A percentile compares a stretch with the other conserved stretches of the same genome.
Conservation (phyloP, 2,113 vertebrate species). For the Urocitellus parryii region DNA sequence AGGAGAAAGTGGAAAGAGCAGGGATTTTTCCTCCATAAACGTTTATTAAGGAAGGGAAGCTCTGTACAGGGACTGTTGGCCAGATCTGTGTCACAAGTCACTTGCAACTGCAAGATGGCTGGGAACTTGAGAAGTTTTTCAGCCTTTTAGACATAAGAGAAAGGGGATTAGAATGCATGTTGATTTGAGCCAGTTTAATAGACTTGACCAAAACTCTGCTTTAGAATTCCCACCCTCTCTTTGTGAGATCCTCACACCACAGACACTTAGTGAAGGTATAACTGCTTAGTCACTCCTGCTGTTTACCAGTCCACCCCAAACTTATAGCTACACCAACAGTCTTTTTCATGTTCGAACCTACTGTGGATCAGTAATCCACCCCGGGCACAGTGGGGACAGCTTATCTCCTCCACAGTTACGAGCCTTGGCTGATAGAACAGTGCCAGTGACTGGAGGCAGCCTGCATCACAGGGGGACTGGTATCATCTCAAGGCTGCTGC, state of each 20-base stretch:
- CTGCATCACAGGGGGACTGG: not conserved
- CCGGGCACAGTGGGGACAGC: not conserved
- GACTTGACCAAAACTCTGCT: not conserved
- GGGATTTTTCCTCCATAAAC: not conserved
- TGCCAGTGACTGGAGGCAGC: not conserved
- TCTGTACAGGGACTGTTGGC: not conserved
- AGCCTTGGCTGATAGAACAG: not conserved
- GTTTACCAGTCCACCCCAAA: not conserved
- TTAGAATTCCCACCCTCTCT: not conserved
- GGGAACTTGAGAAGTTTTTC: not conserved
- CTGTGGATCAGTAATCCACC: not conserved
- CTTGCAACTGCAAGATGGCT: not conserved
- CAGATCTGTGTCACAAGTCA: not conserved
- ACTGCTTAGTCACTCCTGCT: not conserved
- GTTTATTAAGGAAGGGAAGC: not conserved
- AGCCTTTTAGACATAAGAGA: not conserved
- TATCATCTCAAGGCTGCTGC: not conserved
- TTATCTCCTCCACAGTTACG: accelerated
- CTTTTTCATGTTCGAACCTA: not conserved
- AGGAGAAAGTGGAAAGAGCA: not conserved
- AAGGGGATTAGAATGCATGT: not conserved
- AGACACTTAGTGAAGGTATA: not conserved
- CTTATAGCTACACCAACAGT: not conserved
- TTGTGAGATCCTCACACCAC: not conserved
- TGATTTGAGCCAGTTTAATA: not conserved